phyloP scores from a whole-genome alignment of 2,888 invertebrate species.

The Hemaris fuciformis region DNA sequence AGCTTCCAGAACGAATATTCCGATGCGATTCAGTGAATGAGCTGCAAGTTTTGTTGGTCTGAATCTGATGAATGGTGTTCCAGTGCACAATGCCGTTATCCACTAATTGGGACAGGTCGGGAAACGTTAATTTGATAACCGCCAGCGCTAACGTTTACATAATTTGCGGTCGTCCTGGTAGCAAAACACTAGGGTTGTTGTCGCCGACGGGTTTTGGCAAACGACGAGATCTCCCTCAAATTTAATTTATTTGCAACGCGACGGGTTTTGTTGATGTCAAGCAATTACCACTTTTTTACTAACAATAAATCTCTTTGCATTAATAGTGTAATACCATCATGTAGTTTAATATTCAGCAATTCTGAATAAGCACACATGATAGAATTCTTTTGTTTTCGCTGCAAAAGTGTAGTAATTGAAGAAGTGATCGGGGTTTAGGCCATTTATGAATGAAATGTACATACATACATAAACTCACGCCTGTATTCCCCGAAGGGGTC shows the following conservation, averaged over 20 bases:
- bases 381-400: too few species aligned
- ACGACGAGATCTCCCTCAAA: constrained; percentile 23
- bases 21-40: constrained; percentile 29
- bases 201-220: constrained; percentile 27
- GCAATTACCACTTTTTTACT: not conserved
- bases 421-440: too few species aligned
- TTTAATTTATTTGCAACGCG: not conserved
- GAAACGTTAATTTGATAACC: constrained; percentile 55
- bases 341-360: not conserved
- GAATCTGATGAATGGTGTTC: constrained; percentile 41
- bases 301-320: not conserved
- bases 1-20: constrained; percentile 16
- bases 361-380: too few species aligned
- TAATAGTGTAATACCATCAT: not conserved
- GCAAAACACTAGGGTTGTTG: constrained; percentile 12
- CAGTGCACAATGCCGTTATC: constrained; percentile 38
- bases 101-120: constrained; percentile 49
- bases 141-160: constrained; percentile 38
- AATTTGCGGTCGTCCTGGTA: constrained; percentile 29
- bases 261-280: not conserved
- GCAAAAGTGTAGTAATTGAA: too few species aligned
- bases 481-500: too few species aligned
- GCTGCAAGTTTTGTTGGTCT: constrained; percentile 29
- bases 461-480: too few species aligned
- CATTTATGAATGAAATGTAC: too few species aligned